Evolutionary conservation across 2,113 vertebrate species (phyloP), one percentile per base, ranked within the genome.

Genomic region (Arothron firmamentum): DNA sequence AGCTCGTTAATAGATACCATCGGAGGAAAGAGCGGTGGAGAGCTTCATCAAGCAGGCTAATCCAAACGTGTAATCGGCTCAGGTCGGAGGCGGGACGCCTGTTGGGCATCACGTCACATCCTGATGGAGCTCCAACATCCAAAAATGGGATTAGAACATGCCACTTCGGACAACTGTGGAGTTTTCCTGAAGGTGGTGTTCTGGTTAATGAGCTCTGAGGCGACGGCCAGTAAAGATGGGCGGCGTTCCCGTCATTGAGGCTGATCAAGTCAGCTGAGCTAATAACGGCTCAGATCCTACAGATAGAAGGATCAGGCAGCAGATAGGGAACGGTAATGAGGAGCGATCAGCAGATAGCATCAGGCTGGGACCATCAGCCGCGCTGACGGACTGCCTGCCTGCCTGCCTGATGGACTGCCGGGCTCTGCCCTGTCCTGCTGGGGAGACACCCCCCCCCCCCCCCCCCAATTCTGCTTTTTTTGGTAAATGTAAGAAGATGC

Each of bases 1-100:
- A 56, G 38, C 70, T 85, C 67, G 81, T 81, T 81, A 77, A 70
- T 14, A 84, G 83, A 85, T 85, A 79, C 34, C 73, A 82, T 85
- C 77, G 56, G 59, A 62, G n/a, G 2, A 73, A 25, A 52, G 41
- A 50, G 53, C 23, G 56, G 11, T 25, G 13, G 23, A 52, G 21
- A 50, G 34, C 57, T 56, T 20, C 20, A 61, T 68, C 55, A 59
- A 55, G 41, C 63, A 38, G 34, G 34, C 34, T 47, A 72, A 69
- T 65, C 65, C 28, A 49, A 70, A 62, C 53, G 21, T 23, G 3
- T 23, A 23, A 23, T 23, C 21, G 3, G 2, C 21, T 23, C 21
- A 47, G 28, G 23, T 70, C 65, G 41, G 41, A 31, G 3, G 8
- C 8, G 16, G 38, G 10, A 28, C 41, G 18, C 15, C 45, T 45